A percentile compares a stretch with the other conserved stretches of the same genome.
phyloP scores from a whole-genome alignment of 1,140 invertebrate genomes.

The Diorhabda carinulata region DNA sequence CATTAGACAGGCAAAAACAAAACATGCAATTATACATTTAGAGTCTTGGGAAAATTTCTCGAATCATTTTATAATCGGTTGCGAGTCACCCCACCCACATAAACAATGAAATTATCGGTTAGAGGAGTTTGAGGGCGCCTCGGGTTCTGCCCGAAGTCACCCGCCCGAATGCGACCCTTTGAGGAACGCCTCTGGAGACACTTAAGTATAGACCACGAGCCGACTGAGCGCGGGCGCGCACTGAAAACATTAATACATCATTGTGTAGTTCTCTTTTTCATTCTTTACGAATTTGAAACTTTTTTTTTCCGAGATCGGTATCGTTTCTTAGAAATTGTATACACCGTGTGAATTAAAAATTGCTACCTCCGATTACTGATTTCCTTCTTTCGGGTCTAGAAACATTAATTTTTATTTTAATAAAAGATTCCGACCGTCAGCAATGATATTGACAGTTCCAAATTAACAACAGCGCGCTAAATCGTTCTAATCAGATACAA shows the following conservation, averaged over 20 bases:
- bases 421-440: no score
- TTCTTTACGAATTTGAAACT: slow-evolving; percentile 13
- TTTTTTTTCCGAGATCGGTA: slow-evolving; percentile 12
- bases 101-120: slow-evolving; percentile 34
- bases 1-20: slow-evolving; percentile 11
- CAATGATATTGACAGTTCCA: no score
- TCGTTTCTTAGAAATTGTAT: slow-evolving; percentile 9
- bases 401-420: no score
- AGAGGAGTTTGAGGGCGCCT: slow-evolving; percentile 19
- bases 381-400: no score
- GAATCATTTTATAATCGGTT: slow-evolving; percentile 22
- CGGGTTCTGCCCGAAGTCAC: slow-evolving; percentile 21
- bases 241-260: slow-evolving; percentile 27
- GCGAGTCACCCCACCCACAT: slow-evolving; percentile 31
- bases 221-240: slow-evolving; percentile 19
- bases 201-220: slow-evolving; percentile 38
- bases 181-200: slow-evolving; percentile 39
- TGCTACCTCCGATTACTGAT: background rate
- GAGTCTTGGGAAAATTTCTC: slow-evolving; percentile 20
- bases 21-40: slow-evolving; percentile 22
- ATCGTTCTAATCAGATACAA: no score
- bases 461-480: no score
- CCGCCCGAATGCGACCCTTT: slow-evolving; percentile 32
- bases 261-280: slow-evolving; percentile 17
- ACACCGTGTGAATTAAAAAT: slow-evolving; percentile 1